A percentile compares a stretch with the other conserved stretches of the same genome.
Evolutionary conservation across 2,113 vertebrate genomes (phyloP).

Genomic region (Mormyrus iriodes): DNA sequence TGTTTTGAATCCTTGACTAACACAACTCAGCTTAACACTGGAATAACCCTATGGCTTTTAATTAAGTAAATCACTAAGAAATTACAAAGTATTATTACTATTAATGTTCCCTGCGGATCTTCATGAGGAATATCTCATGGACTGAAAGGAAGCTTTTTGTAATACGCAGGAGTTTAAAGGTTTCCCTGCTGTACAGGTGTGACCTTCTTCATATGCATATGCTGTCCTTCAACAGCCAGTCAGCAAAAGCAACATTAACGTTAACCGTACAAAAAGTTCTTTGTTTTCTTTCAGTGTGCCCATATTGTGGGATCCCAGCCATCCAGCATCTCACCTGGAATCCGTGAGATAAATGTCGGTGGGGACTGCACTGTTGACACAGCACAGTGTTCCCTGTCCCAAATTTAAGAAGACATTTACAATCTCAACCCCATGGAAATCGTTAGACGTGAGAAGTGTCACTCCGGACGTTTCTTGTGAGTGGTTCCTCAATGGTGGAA

Average conservation of each 20-base stretch:
- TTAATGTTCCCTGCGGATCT: background rate
- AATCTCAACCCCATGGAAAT: background rate
- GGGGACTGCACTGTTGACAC: background rate
- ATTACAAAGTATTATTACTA: background rate
- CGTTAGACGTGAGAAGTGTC: background rate
- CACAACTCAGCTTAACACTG: background rate
- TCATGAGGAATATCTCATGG: background rate
- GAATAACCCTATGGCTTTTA: background rate
- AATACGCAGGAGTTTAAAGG: background rate
- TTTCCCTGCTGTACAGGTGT: background rate
- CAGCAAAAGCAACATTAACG: background rate
- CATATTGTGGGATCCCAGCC: background rate
- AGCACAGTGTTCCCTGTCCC: background rate
- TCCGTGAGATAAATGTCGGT: background rate
- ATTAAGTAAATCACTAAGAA: background rate
- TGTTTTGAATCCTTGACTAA: conserved; percentile 5
- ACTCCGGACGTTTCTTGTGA: background rate
- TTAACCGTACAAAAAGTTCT: background rate
- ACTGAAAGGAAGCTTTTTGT: background rate
- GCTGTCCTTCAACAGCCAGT: background rate
- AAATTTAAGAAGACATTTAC: background rate
- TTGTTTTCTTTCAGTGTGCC: background rate
- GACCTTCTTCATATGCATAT: background rate
- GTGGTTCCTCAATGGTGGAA: background rate
- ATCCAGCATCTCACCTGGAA: background rate